phyloP scores from a whole-genome alignment of 2,797 vertebrate species.

The Ambastaia sidthimunki region DNA sequence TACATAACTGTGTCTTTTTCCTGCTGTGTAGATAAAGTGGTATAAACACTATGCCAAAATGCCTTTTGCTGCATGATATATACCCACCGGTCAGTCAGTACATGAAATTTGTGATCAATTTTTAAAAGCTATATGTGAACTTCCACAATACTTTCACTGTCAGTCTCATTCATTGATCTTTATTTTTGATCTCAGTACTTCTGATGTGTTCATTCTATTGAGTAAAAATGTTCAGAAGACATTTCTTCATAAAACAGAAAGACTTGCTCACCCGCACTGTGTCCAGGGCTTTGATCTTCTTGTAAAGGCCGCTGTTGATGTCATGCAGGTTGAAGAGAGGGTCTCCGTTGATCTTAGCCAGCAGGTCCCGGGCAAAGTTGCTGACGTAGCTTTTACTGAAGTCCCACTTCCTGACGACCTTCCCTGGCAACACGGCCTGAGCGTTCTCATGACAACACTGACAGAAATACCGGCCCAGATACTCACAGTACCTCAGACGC shows the following conservation, averaged over 20 bases:
- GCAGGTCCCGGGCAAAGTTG: constrained; percentile 95
- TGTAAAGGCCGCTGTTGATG: constrained; percentile 90
- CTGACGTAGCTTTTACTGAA: constrained; percentile 95
- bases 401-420: constrained; percentile 95
- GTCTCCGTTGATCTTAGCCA: constrained; percentile 93
- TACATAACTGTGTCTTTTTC: too few relatives aligned
- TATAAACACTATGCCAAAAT: too few relatives aligned
- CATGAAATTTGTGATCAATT: too few relatives aligned
- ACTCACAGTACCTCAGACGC: constrained; percentile 95
- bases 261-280: constrained; percentile 83
- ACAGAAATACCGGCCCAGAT: constrained; percentile 97
- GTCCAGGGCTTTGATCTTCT: constrained; percentile 90
- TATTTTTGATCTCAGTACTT: too few relatives aligned
- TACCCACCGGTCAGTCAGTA: too few relatives aligned
- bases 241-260: background rate
- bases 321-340: constrained; percentile 94
- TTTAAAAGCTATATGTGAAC: too few relatives aligned
- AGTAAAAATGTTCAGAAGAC: background rate
- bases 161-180: too few relatives aligned
- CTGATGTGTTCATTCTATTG: too few relatives aligned
- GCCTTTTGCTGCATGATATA: too few relatives aligned
- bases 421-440: constrained; percentile 87
- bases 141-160: too few relatives aligned
- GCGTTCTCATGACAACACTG: constrained; percentile 98
- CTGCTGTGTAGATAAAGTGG: too few relatives aligned